Evolutionary conservation across 2,797 vertebrate species (phyloP).

Genomic region (Alfaro cultratus): DNA sequence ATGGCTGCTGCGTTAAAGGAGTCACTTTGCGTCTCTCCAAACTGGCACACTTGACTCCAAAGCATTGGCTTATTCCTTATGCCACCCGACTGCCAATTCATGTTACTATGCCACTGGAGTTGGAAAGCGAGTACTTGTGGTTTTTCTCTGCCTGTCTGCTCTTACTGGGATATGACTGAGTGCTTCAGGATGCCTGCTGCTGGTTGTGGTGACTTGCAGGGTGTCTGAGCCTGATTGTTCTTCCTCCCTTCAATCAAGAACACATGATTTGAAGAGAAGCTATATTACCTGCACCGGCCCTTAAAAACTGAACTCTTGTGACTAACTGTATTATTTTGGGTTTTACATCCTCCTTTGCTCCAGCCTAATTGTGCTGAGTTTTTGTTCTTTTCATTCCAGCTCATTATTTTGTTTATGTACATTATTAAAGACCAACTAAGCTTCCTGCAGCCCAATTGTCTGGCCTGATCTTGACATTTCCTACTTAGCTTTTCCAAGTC

Average conservation of each 20-base stretch:
- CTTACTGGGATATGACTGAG: constrained; percentile 42
- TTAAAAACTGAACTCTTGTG: constrained; percentile 38
- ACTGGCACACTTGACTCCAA: constrained; percentile 60
- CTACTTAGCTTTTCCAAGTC: constrained; percentile 28
- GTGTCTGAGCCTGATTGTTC: constrained; percentile 66
- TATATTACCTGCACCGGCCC: constrained; percentile 52
- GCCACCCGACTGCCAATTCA: constrained; percentile 53
- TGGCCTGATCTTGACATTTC: constrained; percentile 45
- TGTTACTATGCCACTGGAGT: constrained; percentile 60
- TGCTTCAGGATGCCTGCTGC: constrained; percentile 41
- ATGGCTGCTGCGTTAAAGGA: constrained; percentile 23
- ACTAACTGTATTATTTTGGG: constrained; percentile 44
- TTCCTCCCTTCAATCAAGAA: constrained; percentile 68
- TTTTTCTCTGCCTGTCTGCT: constrained; percentile 51
- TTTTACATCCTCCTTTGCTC: constrained; percentile 25
- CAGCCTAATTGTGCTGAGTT: constrained; percentile 14
- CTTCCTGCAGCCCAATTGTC: constrained; percentile 48
- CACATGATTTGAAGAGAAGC: constrained; percentile 37
- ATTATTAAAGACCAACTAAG: not conserved
- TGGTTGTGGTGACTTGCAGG: constrained; percentile 37
- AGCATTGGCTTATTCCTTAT: constrained; percentile 56
- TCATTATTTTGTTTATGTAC: constrained; percentile 12
- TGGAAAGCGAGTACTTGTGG: constrained; percentile 38
- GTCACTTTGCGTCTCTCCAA: constrained; percentile 55
- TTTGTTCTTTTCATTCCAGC: constrained; percentile 10